These are phyloP conservation scores for Atta texana DNA, from an alignment of 1,140 invertebrate genomes.

Conservation along the genomic window DNA sequence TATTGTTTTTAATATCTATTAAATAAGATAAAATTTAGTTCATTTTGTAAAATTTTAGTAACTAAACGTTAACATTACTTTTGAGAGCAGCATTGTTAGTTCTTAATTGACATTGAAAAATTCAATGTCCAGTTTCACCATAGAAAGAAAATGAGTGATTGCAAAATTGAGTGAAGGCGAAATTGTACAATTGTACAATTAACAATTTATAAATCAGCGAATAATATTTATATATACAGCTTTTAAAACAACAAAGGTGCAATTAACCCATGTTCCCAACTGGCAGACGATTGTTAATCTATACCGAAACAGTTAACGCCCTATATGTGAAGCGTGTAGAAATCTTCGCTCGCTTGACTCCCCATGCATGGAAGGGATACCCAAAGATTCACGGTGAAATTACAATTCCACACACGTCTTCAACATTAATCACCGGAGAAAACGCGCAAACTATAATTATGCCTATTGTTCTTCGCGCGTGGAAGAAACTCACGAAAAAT, in stretches of 20 bases:
- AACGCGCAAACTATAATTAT: slow-evolving; percentile 72
- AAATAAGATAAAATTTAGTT: neutral
- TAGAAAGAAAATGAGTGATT: neutral
- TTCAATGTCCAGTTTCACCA: neutral
- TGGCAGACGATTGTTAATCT: slow-evolving; percentile 65
- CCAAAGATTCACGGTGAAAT: slow-evolving; percentile 71
- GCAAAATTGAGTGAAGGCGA: neutral
- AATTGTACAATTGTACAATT: slow-evolving; percentile 24
- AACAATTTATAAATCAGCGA: slow-evolving; percentile 17
- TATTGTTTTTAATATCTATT: neutral
- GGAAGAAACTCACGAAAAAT: slow-evolving; percentile 19
- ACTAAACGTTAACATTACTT: slow-evolving; percentile 8
- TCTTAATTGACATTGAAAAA: slow-evolving; percentile 11
- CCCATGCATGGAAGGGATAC: slow-evolving; percentile 77
- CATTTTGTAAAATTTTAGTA: neutral
- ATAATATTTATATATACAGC: neutral
- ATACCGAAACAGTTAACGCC: slow-evolving; percentile 82
- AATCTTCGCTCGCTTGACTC: slow-evolving; percentile 82
- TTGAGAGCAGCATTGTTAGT: neutral
- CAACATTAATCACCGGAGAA: slow-evolving; percentile 79
- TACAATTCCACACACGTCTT: slow-evolving; percentile 60
- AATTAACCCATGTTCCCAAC: slow-evolving; percentile 41
- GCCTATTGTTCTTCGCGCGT: slow-evolving; percentile 66
- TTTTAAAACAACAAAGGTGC: slow-evolving; percentile 18
- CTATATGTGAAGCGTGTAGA: slow-evolving; percentile 84